These are phyloP conservation scores for Cuniculus paca DNA, from an alignment of 2,797 vertebrate genomes.

Conservation along the genomic window DNA sequence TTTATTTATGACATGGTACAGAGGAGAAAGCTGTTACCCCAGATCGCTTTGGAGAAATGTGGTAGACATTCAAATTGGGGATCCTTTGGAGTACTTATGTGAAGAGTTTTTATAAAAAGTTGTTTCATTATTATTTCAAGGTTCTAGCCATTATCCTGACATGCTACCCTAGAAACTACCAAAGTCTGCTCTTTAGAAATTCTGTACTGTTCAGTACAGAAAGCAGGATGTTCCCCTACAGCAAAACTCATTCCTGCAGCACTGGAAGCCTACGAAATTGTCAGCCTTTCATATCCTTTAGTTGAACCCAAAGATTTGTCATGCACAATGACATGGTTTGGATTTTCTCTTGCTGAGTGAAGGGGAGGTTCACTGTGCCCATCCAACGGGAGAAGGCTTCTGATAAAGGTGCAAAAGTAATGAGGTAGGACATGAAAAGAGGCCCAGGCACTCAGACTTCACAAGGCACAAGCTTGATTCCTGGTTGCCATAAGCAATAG, in stretches of 20 bases:
- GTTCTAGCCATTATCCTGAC: constrained; percentile 46
- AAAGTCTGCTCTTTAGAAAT: constrained; percentile 64
- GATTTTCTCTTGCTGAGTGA: background rate
- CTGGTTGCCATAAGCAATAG: background rate
- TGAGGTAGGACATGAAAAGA: background rate
- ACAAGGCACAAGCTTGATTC: background rate
- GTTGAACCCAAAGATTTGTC: background rate
- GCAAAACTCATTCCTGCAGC: accelerated
- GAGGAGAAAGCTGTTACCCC: background rate
- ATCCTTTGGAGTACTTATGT: background rate
- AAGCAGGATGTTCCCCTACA: background rate
- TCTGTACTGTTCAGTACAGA: background rate
- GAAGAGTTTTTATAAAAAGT: constrained; percentile 52
- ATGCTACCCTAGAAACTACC: constrained; percentile 50
- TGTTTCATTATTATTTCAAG: constrained; percentile 67
- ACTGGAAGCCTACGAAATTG: accelerated
- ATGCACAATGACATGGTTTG: background rate
- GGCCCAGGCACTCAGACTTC: background rate
- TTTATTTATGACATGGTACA: background rate
- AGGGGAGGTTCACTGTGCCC: background rate
- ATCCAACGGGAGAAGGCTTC: background rate
- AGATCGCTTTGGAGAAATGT: background rate
- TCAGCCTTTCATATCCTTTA: background rate
- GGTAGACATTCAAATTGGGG: background rate
- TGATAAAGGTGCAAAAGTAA: background rate